Conservation (phyloP, 2,113 vertebrate genomes). For the Theristicus caerulescens region DNA sequence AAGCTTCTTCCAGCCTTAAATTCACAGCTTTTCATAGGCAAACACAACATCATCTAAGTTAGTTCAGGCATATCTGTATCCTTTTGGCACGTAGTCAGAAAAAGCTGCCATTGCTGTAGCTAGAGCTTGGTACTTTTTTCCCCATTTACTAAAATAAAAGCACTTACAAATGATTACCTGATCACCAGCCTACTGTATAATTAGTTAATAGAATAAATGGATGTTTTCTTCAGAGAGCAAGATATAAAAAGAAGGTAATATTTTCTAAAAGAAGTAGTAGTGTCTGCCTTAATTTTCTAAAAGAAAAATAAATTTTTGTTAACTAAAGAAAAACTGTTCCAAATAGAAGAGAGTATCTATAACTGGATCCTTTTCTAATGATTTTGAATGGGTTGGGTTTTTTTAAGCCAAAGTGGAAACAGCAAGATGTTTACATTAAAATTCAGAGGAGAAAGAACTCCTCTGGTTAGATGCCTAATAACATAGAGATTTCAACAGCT, state of each 20-base stretch:
- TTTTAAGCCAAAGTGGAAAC: neutral
- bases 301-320: neutral
- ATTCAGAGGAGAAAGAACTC: neutral
- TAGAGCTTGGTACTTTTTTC: neutral
- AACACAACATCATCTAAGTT: neutral
- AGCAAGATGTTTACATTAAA: neutral
- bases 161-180: neutral
- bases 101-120: neutral
- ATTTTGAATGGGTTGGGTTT: neutral
- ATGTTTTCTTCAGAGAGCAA: neutral
- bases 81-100: neutral
- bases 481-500: neutral
- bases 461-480: neutral
- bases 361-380: neutral
- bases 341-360: neutral
- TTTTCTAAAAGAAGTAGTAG: neutral
- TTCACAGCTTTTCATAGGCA: neutral
- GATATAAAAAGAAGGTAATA: neutral
- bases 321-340: neutral
- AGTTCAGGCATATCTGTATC: neutral
- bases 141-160: neutral
- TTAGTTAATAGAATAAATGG: neutral
- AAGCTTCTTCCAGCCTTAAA: neutral
- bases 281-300: neutral
- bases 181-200: neutral